Conservation (phyloP, 1,140 invertebrate species). For the Asobara japonica region DNA sequence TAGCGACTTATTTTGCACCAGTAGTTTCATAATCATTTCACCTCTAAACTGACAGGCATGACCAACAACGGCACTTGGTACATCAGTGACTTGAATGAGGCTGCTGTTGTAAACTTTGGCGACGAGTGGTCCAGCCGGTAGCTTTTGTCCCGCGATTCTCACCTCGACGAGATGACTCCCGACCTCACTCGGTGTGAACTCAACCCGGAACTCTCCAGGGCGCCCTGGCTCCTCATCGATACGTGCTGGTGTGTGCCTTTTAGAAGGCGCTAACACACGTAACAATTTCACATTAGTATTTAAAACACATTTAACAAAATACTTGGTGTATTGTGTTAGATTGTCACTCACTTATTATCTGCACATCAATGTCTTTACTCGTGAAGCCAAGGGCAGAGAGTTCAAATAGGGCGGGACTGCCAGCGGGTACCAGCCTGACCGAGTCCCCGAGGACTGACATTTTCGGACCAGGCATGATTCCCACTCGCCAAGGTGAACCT, state of each 20-base stretch:
- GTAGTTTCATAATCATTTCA: slow-evolving; percentile 54
- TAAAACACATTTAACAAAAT: background rate
- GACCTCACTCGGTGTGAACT: slow-evolving; percentile 91
- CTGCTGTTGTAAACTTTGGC: slow-evolving; percentile 94
- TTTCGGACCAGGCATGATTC: slow-evolving; percentile 81
- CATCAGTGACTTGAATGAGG: slow-evolving; percentile 91
- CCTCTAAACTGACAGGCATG: slow-evolving; percentile 94
- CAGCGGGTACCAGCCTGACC: slow-evolving; percentile 86
- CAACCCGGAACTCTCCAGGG: slow-evolving; percentile 83
- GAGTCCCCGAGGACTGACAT: slow-evolving; percentile 84
- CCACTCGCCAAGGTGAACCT: slow-evolving; percentile 92
- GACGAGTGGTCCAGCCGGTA: slow-evolving; percentile 85
- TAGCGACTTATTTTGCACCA: background rate
- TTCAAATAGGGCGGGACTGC: slow-evolving; percentile 86
- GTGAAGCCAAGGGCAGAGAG: slow-evolving; percentile 77
- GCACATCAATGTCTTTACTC: slow-evolving; percentile 66
- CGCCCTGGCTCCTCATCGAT: slow-evolving; percentile 79
- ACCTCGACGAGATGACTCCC: slow-evolving; percentile 91
- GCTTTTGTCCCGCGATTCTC: slow-evolving; percentile 84
- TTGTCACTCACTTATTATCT: slow-evolving; percentile 60
- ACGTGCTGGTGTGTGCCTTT: slow-evolving; percentile 74
- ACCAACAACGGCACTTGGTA: slow-evolving; percentile 89
- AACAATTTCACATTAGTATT: slow-evolving; percentile 18
- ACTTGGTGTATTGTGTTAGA: background rate
- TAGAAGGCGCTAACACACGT: slow-evolving; percentile 71